These are phyloP conservation scores for Caprella mutica DNA, from an alignment of 2,888 invertebrate species.

Conservation along the genomic window DNA sequence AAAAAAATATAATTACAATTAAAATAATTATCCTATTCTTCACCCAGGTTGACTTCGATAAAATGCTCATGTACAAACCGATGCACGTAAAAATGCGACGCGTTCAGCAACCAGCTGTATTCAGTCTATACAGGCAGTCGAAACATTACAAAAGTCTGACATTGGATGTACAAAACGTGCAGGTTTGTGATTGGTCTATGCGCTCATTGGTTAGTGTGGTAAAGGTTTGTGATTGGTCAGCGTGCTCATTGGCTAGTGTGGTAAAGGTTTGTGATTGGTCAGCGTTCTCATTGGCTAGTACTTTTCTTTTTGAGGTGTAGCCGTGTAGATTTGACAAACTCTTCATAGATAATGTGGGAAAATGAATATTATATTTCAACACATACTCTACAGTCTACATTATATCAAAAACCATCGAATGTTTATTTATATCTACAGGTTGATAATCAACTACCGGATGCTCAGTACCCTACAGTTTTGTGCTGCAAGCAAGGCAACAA, in stretches of 20 bases:
- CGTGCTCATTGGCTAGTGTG: no score
- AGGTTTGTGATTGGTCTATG: slow-evolving; percentile 43
- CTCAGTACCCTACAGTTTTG: slow-evolving; percentile 56
- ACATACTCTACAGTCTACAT: neutral
- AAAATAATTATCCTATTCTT: slow-evolving; percentile 4
- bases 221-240: no score
- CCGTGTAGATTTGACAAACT: neutral
- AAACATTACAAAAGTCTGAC: slow-evolving; percentile 55
- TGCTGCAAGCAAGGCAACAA: slow-evolving; percentile 38
- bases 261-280: no score
- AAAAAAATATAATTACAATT: neutral
- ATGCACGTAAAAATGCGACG: slow-evolving; percentile 66
- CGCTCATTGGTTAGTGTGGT: no score
- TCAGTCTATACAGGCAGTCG: slow-evolving; percentile 60
- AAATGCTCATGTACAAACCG: slow-evolving; percentile 77
- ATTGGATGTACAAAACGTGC: slow-evolving; percentile 53
- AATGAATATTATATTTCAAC: neutral
- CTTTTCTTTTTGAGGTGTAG: no score
- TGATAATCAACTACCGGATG: slow-evolving; percentile 62
- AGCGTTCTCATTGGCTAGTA: no score
- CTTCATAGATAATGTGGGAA: neutral
- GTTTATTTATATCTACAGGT: slow-evolving; percentile 48
- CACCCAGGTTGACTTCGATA: slow-evolving; percentile 59
- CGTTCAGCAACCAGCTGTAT: slow-evolving; percentile 60
- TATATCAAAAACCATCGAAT: neutral